Evolutionary conservation across 2,888 invertebrate genomes (phyloP).

Genomic region (Lydus trimaculatus): DNA sequence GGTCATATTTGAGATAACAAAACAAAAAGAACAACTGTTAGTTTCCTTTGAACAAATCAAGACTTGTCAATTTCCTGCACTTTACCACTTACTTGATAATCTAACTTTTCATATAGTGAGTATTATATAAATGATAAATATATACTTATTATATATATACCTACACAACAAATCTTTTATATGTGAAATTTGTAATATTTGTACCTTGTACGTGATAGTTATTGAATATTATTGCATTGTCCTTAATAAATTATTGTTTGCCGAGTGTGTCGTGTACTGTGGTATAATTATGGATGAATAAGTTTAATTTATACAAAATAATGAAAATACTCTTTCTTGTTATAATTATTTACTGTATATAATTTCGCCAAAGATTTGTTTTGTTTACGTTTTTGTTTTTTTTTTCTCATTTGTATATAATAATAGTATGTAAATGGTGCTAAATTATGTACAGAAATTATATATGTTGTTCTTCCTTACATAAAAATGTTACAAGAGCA

Average conservation of each 20-base stretch:
- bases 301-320: conserved; percentile 36
- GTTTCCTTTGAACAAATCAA: neutral
- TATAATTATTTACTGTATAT: conserved; percentile 56
- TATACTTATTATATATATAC: neutral
- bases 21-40: neutral
- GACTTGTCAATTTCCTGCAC: conserved; percentile 24
- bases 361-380: conserved; percentile 60
- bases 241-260: conserved; percentile 33
- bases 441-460: conserved; percentile 62
- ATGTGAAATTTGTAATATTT: conserved; percentile 53
- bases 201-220: conserved; percentile 52
- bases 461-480: conserved; percentile 60
- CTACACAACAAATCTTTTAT: conserved; percentile 41
- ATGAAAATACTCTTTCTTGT: conserved; percentile 46
- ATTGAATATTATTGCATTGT: conserved; percentile 45
- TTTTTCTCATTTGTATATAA: conserved; percentile 57
- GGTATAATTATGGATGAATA: conserved; percentile 29
- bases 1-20: conserved; percentile 8
- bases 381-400: conserved; percentile 27
- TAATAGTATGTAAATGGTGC: conserved; percentile 57
- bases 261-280: conserved; percentile 34
- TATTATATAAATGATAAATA: conserved; percentile 32
- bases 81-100: conserved; percentile 16
- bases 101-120: conserved; percentile 33
- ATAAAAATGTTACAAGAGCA: conserved; percentile 42